phyloP scores from a whole-genome alignment of 2,797 vertebrate species.

The Novumbra hubbsi region DNA sequence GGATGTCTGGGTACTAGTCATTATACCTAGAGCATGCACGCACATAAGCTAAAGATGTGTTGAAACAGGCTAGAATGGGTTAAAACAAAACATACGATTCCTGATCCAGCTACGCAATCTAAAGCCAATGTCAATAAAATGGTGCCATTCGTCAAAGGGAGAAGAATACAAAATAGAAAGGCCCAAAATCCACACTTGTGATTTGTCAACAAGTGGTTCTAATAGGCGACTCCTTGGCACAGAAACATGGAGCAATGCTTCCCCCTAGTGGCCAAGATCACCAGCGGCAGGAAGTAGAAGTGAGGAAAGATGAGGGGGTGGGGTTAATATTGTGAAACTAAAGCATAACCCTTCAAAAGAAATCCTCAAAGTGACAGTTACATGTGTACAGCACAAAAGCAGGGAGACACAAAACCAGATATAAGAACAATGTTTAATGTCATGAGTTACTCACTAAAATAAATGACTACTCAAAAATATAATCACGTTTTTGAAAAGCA shows the following conservation, averaged over 20 bases:
- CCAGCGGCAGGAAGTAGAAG: too few relatives aligned
- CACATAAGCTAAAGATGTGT: neutral
- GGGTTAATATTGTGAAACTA: too few relatives aligned
- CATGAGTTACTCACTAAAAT: slow-evolving; percentile 25
- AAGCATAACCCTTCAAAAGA: too few relatives aligned
- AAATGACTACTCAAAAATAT: neutral
- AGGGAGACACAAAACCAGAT: neutral
- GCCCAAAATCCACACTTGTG: neutral
- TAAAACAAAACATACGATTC: neutral
- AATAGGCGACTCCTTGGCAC: neutral
- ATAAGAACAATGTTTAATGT: slow-evolving; percentile 52
- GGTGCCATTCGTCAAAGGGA: neutral
- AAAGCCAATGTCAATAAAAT: neutral
- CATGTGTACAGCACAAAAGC: neutral
- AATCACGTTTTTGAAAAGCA: neutral
- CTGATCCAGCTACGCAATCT: neutral
- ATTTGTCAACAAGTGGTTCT: slow-evolving; percentile 52
- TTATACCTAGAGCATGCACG: neutral
- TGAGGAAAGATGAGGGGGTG: neutral
- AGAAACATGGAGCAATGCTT: slow-evolving; percentile 43
- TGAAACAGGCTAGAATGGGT: neutral
- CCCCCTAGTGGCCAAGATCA: slow-evolving; percentile 58
- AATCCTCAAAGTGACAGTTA: neutral
- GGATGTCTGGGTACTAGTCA: neutral
- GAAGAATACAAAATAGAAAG: neutral